Evolutionary conservation across 37 sponge, comb jelly and placozoan species (phyloP).

Genomic region (Axinella damicornis): DNA sequence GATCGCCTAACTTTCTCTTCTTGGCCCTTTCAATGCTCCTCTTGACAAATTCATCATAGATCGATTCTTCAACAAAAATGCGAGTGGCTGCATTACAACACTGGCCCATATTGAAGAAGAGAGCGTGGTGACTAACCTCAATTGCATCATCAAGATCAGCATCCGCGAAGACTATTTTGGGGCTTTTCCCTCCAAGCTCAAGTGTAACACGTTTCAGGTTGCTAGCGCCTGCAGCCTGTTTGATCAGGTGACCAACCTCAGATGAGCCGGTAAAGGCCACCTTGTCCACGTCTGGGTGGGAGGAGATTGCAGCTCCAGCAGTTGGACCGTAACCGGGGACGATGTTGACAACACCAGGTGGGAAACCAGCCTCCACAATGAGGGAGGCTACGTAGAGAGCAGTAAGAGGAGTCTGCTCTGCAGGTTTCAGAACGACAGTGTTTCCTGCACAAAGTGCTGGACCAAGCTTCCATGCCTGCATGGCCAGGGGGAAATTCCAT

Average conservation of each 20-base stretch:
- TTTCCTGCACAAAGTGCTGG: conserved; percentile 95
- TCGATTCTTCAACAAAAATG: conserved; percentile 87
- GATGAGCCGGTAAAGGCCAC: conserved; percentile 97
- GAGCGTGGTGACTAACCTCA: conserved; percentile 81
- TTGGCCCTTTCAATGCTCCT: conserved; percentile 82
- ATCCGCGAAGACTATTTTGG: conserved; percentile 92
- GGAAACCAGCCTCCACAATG: conserved; percentile 93
- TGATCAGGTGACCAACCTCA: conserved; percentile 93
- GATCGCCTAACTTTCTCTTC: conserved; percentile 80
- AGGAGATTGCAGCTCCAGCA: conserved; percentile 93
- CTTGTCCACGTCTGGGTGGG: conserved; percentile 92
- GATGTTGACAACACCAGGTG: conserved; percentile 97
- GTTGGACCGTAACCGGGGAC: conserved; percentile 97
- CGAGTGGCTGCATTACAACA: conserved; percentile 97
- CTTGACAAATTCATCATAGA: conserved; percentile 96
- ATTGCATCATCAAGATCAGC: conserved; percentile 95
- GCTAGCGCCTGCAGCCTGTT: conserved; percentile 89
- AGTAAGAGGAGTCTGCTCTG: conserved; percentile 96
- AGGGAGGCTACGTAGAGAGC: conserved; percentile 95
- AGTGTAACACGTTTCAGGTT: conserved; percentile 94
- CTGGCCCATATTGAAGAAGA: conserved; percentile 97
- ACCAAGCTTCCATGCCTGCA: conserved; percentile 98
- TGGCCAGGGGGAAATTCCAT: conserved; percentile 97
- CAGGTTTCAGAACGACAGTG: conserved; percentile 89
- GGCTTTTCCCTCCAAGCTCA: conserved; percentile 98